These are phyloP conservation scores for Tadarida brasiliensis DNA, from an alignment of 2,797 vertebrate genomes.

Conservation along the genomic window DNA sequence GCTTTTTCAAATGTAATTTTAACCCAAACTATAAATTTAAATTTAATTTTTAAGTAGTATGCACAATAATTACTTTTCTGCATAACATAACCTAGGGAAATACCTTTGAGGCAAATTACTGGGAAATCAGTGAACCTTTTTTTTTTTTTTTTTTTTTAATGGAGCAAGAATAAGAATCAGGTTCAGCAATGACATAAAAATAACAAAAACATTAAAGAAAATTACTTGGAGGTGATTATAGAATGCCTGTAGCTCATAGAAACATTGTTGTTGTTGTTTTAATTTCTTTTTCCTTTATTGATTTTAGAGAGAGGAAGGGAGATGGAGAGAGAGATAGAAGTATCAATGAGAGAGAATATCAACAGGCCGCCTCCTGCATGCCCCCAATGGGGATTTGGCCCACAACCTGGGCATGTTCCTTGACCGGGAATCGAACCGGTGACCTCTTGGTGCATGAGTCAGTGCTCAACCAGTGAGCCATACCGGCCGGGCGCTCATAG, in stretches of 20 bases:
- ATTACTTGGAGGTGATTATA: constrained; percentile 46
- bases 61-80: constrained; percentile 63
- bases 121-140: constrained; percentile 34
- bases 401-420: no score
- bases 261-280: no score
- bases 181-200: constrained; percentile 13
- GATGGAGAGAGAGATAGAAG: no score
- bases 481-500: background rate
- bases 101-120: constrained; percentile 40
- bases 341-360: no score
- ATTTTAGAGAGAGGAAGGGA: no score
- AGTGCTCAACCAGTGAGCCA: no score
- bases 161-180: constrained; percentile 6
- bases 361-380: no score
- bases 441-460: no score
- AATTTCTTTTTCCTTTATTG: no score
- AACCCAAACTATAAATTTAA: constrained; percentile 57
- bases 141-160: constrained; percentile 11
- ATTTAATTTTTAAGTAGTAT: constrained; percentile 49
- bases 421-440: no score
- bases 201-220: constrained; percentile 45
- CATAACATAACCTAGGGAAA: constrained; percentile 11
- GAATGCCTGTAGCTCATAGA: background rate
- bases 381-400: no score
- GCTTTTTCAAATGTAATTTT: constrained; percentile 75